Evolutionary conservation across 2,888 invertebrate species (phyloP).

Genomic region (Ethmia dodecea): DNA sequence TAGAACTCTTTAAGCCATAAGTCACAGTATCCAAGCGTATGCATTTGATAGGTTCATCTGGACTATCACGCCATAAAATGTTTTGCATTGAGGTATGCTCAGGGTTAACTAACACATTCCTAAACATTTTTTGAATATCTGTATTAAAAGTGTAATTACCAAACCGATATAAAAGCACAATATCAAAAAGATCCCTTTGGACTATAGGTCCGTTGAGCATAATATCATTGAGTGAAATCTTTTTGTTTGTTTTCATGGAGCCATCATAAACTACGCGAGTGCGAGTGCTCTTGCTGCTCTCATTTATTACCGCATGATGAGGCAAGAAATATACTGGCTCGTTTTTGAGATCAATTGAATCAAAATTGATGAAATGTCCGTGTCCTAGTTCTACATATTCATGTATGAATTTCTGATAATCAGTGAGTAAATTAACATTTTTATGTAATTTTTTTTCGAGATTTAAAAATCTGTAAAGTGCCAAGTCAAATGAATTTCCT

Average conservation of each 20-base stretch:
- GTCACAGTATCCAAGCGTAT: constrained; percentile 16
- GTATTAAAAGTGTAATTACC: not conserved
- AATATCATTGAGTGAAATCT: not conserved
- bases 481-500: not conserved
- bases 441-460: not conserved
- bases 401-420: not conserved
- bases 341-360: not conserved
- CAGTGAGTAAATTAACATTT: not conserved
- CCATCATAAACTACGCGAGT: not conserved
- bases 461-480: not conserved
- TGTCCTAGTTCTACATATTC: not conserved
- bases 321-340: not conserved
- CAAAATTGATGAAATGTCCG: not conserved
- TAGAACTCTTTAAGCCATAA: constrained; percentile 13
- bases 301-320: not conserved
- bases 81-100: constrained; percentile 13
- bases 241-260: not conserved
- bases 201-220: not conserved
- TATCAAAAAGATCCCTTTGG: constrained; percentile 4
- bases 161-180: not conserved
- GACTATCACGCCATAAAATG: constrained; percentile 16
- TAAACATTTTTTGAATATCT: constrained; percentile 14
- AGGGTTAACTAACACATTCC: constrained; percentile 11
- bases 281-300: not conserved
- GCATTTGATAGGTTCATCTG: constrained; percentile 10